A percentile compares a stretch with the other conserved stretches of the same genome.
phyloP scores from a whole-genome alignment of 1,140 invertebrate species.

The Parasteatoda tepidariorum region DNA sequence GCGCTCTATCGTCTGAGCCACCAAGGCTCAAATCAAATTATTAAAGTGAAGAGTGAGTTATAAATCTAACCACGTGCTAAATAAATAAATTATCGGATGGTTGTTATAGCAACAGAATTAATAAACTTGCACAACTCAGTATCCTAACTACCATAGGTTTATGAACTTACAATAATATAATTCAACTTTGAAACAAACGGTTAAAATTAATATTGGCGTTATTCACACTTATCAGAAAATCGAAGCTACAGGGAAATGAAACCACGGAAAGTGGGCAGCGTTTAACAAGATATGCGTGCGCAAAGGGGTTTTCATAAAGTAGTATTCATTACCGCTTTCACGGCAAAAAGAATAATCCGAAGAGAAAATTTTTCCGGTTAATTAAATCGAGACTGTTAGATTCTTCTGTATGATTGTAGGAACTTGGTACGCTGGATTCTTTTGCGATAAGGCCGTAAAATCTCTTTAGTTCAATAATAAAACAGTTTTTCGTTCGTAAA shows the following conservation, averaged over 20 bases:
- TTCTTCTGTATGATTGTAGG: background rate
- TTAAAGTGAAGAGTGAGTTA: no score
- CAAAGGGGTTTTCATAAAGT: background rate
- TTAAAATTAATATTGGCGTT: no score
- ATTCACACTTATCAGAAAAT: no score
- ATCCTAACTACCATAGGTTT: no score
- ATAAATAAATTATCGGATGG: no score
- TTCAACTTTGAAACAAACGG: no score
- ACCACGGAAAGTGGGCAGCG: background rate
- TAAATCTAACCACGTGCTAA: no score
- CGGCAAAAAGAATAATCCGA: conserved; percentile 9
- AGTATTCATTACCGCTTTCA: conserved; percentile 1
- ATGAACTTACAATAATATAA: no score
- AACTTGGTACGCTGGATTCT: background rate
- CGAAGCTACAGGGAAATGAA: background rate
- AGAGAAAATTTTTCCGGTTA: background rate
- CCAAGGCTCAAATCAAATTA: no score
- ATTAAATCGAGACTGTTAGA: conserved; percentile 2
- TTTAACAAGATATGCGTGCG: background rate
- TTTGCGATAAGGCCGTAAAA: background rate
- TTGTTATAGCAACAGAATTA: no score
- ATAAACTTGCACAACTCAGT: no score
- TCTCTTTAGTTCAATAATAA: background rate
- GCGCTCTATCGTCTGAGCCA: no score
- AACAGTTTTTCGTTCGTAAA: background rate